Conservation (phyloP, 2,113 vertebrate species). For the Sclerurus mexicanus region DNA sequence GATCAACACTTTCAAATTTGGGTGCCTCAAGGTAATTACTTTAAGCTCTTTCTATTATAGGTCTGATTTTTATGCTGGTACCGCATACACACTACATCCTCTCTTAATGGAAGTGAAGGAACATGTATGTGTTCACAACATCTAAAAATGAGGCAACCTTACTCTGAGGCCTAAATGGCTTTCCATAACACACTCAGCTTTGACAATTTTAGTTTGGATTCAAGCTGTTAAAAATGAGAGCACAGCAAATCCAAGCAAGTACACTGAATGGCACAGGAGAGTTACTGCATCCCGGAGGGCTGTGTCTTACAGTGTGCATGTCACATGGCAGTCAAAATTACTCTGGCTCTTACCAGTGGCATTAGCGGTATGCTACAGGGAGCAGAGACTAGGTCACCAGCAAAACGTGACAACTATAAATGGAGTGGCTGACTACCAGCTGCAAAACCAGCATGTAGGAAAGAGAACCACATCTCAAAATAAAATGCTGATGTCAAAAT, state of each 20-base stretch:
- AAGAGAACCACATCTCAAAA: background rate
- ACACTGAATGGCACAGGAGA: background rate
- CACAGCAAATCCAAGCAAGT: background rate
- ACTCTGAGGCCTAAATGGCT: background rate
- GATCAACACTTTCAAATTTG: background rate
- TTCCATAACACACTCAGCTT: background rate
- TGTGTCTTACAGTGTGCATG: background rate
- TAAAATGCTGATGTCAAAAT: background rate
- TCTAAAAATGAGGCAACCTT: background rate
- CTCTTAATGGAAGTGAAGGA: background rate
- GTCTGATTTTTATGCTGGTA: background rate
- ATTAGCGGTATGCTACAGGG: background rate
- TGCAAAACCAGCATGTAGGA: background rate
- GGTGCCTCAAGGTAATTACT: background rate
- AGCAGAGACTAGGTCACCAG: background rate
- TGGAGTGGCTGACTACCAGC: background rate
- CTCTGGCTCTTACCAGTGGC: background rate
- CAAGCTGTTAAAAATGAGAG: background rate
- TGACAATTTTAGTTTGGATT: background rate
- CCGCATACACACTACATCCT: background rate
- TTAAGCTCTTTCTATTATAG: background rate
- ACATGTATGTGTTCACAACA: background rate
- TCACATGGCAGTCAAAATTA: background rate
- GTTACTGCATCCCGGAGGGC: background rate
- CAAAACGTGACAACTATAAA: conserved; percentile 1